Evolutionary conservation across 92 coral and sea anemone species (phyloP), one percentile per base, ranked within the genome.

Genomic region (Porites evermanni): DNA sequence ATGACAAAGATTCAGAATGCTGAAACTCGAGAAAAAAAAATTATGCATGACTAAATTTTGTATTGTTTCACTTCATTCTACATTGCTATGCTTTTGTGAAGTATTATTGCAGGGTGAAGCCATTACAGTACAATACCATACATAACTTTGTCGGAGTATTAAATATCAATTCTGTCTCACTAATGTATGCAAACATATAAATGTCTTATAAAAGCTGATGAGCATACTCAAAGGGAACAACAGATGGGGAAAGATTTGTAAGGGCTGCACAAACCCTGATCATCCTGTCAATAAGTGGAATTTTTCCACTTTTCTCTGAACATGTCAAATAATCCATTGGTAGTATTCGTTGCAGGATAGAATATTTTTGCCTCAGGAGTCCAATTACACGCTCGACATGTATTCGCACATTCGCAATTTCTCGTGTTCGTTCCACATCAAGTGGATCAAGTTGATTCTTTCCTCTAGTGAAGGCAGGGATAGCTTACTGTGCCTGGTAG

Each of bases 151-250:
- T 38, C 47, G 0, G 7, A 38, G 47, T 38, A 38, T 38, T 38
- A 38, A 38, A 38, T 38, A 38, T 38, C 47, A 4, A 38, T 4
- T 38, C 47, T 73, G 50, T 4, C 47, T 38, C 47, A 38, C 47
- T 4, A 4, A 38, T 38, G 47, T 38, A 4, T 38, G 47, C 47
- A 73, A 73, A 16, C 18, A 19, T 58, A 73, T 14, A 73, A 11
- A 7, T 73, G 63, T 47, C 6, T 38, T 38, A 4, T 73, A 12
- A 73, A 53, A 44, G 38, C 38, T 32, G 50, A 19, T 73, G 53
- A 61, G 70, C 66, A 64, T 84, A 84, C 74, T 84, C 81, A 75
- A 74, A 84, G 82, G 88, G 88, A 70, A 74, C 88, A 12, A 84
- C 88, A 74, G 83, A 84, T 72, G 82, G 75, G 83, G 64, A 84